Conservation (phyloP, 2,888 invertebrate genomes). For the Hirtodrosophila confusa region DNA sequence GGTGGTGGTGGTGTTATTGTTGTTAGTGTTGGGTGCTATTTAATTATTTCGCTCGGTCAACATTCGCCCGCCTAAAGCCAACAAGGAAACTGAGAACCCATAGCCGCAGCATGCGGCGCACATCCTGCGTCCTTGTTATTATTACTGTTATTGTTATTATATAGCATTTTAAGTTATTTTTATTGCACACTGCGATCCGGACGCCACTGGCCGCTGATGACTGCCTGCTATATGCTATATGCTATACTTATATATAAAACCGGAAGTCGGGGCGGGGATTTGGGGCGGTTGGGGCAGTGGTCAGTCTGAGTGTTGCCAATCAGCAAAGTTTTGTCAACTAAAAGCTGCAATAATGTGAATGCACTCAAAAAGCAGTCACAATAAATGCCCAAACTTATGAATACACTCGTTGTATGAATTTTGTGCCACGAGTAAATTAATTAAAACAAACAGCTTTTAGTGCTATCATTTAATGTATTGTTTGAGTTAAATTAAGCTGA, state of each 20-base stretch:
- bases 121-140: conserved; percentile 35
- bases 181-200: conserved; percentile 41
- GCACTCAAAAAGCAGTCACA: conserved; percentile 9
- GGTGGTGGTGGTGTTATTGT: conserved; percentile 1
- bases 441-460: conserved; percentile 1
- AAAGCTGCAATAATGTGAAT: conserved; percentile 16
- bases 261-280: no score
- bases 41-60: conserved; percentile 60
- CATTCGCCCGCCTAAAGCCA: conserved; percentile 14
- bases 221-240: no score
- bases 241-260: no score
- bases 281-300: neutral
- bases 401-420: neutral
- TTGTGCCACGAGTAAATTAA: no score
- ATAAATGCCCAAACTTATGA: conserved; percentile 1
- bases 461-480: neutral
- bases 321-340: conserved; percentile 23
- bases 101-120: conserved; percentile 41
- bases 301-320: conserved; percentile 19
- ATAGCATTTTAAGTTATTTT: conserved; percentile 63
- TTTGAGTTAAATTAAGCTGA: no score
- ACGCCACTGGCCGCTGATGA: neutral
- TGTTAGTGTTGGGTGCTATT: conserved; percentile 40
- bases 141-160: conserved; percentile 68
- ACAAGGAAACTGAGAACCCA: conserved; percentile 7